Percentiles rank a stretch among this genome's conserved stretches.
phyloP scores from a whole-genome alignment of 2,888 invertebrate species.

The Lasioglossum malachurum region DNA sequence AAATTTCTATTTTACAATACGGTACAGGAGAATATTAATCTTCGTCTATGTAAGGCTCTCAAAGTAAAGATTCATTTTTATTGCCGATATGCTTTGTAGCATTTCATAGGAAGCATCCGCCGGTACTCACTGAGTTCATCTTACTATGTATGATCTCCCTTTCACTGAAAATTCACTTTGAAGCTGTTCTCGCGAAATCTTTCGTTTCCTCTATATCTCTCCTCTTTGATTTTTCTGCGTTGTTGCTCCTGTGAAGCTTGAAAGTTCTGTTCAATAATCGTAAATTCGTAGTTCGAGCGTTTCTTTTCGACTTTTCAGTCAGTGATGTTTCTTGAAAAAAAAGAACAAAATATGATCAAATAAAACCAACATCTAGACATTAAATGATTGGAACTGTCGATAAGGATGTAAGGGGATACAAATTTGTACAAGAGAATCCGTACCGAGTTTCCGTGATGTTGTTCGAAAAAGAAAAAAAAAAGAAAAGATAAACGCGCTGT shows the following conservation, averaged over 20 bases:
- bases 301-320: constrained; percentile 29
- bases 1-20: constrained; percentile 83
- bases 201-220: neutral
- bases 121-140: constrained; percentile 55
- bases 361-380: constrained; percentile 5
- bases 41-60: constrained; percentile 67
- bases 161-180: constrained; percentile 35
- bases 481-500: constrained; percentile 19
- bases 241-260: constrained; percentile 23
- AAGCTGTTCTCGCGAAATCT: constrained; percentile 11
- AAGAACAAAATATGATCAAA: neutral
- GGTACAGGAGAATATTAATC: constrained; percentile 74
- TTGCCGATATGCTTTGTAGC: constrained; percentile 63
- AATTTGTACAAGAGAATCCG: constrained; percentile 47
- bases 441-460: constrained; percentile 38
- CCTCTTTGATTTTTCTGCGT: neutral
- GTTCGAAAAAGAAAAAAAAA: neutral
- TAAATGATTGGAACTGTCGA: constrained; percentile 37
- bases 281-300: constrained; percentile 28
- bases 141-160: constrained; percentile 63
- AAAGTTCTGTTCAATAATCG: constrained; percentile 19
- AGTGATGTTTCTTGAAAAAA: constrained; percentile 18
- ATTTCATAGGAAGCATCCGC: constrained; percentile 56
- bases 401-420: constrained; percentile 14
- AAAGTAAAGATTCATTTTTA: constrained; percentile 62